phyloP scores from a whole-genome alignment of 2,888 invertebrate species.

The Agrotis clavis region DNA sequence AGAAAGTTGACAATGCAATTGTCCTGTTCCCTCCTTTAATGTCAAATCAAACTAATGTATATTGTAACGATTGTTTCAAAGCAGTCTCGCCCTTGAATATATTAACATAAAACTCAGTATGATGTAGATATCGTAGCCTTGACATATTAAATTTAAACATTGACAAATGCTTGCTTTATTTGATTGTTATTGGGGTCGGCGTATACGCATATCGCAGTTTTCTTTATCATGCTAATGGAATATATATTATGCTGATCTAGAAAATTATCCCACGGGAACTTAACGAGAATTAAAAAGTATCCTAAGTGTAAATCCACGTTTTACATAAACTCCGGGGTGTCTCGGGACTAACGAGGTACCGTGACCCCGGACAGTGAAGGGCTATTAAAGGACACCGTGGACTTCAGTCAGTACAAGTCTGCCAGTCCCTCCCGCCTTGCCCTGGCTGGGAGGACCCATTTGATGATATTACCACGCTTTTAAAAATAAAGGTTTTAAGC shows the following conservation, averaged over 20 bases:
- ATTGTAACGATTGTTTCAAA: conserved; percentile 35
- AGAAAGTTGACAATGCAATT: conserved; percentile 17
- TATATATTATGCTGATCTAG: no score
- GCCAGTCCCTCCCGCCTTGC: no score
- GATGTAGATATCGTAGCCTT: conserved; percentile 57
- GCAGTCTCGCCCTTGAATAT: conserved; percentile 50
- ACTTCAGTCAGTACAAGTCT: no score
- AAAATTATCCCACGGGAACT: no score
- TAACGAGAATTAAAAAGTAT: no score
- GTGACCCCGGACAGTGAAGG: no score
- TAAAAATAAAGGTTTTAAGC: not conserved
- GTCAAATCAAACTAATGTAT: conserved; percentile 26
- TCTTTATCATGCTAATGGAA: conserved; percentile 7
- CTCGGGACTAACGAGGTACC: no score
- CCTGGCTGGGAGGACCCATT: no score
- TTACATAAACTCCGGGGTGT: no score
- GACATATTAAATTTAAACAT: conserved; percentile 57
- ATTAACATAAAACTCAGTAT: conserved; percentile 56
- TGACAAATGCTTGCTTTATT: conserved; percentile 57
- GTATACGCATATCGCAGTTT: conserved; percentile 26
- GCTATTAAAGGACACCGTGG: no score
- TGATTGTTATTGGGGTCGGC: conserved; percentile 55
- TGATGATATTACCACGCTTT: no score
- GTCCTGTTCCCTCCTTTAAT: conserved; percentile 7
- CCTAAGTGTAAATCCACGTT: no score